Percentiles rank a stretch among this genome's conserved stretches.
Evolutionary conservation across 2,888 invertebrate species (phyloP).

Genomic region (Eledona agricola): DNA sequence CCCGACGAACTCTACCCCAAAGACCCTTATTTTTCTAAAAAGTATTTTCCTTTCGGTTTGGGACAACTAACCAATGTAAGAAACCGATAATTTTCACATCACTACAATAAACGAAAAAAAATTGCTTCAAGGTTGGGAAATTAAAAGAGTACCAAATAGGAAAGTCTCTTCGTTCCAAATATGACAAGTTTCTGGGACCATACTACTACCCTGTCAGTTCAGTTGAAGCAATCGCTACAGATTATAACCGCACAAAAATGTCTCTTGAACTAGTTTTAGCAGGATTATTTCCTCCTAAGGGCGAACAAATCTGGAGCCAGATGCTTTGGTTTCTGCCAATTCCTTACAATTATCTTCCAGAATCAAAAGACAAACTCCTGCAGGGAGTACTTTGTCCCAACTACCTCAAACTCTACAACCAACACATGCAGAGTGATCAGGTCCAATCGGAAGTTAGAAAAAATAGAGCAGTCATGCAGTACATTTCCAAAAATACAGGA

Average conservation of each 20-base stretch:
- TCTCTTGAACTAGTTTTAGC: conserved; percentile 73
- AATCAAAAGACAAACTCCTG: conserved; percentile 44
- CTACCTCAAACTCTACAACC: conserved; percentile 42
- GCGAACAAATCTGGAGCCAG: conserved; percentile 66
- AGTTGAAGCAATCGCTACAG: conserved; percentile 73
- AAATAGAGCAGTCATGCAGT: conserved; percentile 62
- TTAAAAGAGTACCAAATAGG: conserved; percentile 66
- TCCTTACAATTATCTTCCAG: conserved; percentile 72
- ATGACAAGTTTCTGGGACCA: conserved; percentile 68
- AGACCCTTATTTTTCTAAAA: conserved; percentile 1
- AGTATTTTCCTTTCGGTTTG: background rate
- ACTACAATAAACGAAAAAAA: too few relatives aligned
- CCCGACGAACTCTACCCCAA: background rate
- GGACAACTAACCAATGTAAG: background rate
- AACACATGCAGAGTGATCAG: conserved; percentile 51
- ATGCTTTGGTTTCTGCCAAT: conserved; percentile 77
- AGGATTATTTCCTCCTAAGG: conserved; percentile 71
- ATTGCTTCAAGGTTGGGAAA: conserved; percentile 53
- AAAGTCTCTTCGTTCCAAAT: conserved; percentile 68
- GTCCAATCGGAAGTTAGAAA: conserved; percentile 61
- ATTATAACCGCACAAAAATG: conserved; percentile 76
- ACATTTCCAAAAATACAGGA: conserved; percentile 55
- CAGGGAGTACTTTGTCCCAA: conserved; percentile 42
- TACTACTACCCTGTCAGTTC: conserved; percentile 65
- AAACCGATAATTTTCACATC: too few relatives aligned